phyloP scores from a whole-genome alignment of 2,113 vertebrate species.

The Phylloscopus trochiloides region DNA sequence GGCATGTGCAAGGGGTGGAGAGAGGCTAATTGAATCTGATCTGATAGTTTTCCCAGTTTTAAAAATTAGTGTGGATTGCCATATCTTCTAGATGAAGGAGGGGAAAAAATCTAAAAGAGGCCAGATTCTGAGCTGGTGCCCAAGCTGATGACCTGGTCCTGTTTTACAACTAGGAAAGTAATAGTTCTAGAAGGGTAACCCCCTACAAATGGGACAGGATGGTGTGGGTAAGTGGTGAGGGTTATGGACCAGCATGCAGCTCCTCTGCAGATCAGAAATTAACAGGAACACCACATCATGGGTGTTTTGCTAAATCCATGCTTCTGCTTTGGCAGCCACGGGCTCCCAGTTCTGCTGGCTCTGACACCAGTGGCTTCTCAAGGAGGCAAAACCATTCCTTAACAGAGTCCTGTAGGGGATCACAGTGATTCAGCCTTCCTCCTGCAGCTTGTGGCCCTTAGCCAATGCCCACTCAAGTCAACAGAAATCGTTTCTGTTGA shows the following conservation, averaged over 20 bases:
- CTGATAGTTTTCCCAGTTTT: background rate
- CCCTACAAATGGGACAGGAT: background rate
- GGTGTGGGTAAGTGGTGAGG: background rate
- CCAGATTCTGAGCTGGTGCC: background rate
- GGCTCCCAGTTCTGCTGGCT: background rate
- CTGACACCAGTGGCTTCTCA: background rate
- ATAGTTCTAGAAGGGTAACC: background rate
- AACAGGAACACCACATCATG: background rate
- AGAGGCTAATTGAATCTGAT: conserved; percentile 21
- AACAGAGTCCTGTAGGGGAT: background rate
- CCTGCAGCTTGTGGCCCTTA: background rate
- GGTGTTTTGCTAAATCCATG: background rate
- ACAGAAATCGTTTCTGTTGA: background rate
- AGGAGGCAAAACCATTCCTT: background rate
- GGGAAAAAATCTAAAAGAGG: background rate
- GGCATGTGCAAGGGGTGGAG: background rate
- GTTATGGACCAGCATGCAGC: background rate
- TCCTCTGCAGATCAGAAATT: background rate
- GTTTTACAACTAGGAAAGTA: background rate
- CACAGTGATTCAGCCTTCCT: background rate
- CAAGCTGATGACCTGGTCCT: background rate
- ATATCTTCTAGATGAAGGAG: background rate
- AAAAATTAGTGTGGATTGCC: background rate
- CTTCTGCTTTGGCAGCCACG: background rate
- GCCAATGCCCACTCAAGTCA: background rate